A percentile compares a stretch with the other conserved stretches of the same genome.
These are phyloP conservation scores for Eulemur coronatus DNA, from an alignment of 2,797 vertebrate species.

Conservation along the genomic window DNA sequence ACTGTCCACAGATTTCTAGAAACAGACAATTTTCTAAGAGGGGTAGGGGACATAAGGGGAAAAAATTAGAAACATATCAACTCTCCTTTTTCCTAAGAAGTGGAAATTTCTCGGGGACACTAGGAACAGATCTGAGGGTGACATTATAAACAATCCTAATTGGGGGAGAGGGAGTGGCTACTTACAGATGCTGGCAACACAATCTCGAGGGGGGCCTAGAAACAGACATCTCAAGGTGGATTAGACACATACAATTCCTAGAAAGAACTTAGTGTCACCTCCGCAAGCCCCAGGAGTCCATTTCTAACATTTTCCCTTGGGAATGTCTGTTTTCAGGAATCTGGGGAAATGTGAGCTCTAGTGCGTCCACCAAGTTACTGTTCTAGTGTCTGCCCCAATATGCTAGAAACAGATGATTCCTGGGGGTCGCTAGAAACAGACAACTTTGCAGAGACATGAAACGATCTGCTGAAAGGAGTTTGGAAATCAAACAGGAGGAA, in stretches of 20 bases:
- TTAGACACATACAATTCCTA: not conserved
- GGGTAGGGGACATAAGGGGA: too few relatives aligned
- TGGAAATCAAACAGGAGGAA: not conserved
- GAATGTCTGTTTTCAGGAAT: not conserved
- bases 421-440: not conserved
- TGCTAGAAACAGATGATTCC: not conserved
- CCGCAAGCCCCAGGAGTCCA: not conserved
- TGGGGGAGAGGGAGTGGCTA: not conserved
- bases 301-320: not conserved
- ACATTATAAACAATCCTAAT: not conserved
- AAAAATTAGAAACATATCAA: not conserved
- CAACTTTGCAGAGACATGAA: not conserved
- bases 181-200: not conserved
- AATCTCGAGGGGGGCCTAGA: not conserved
- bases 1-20: not conserved
- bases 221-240: not conserved
- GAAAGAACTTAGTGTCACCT: not conserved
- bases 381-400: not conserved
- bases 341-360: not conserved
- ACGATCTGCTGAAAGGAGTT: not conserved
- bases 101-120: not conserved
- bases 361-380: not conserved
- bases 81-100: not conserved
- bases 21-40: not conserved
- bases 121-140: not conserved